A percentile compares a stretch with the other conserved stretches of the same genome.
Evolutionary conservation across 2,888 invertebrate species (phyloP).

Genomic region (Abscondita cerata): DNA sequence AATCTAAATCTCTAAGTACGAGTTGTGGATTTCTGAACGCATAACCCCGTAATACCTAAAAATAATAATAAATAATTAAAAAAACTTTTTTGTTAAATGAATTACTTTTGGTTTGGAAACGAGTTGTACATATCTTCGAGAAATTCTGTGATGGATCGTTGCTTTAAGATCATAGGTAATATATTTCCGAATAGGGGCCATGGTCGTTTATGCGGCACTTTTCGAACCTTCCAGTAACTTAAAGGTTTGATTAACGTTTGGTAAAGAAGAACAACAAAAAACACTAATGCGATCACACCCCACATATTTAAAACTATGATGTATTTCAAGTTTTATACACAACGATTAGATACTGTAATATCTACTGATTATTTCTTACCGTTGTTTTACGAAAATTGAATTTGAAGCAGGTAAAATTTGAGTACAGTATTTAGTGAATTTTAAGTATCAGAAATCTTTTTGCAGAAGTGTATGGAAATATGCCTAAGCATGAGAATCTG

Average conservation of each 20-base stretch:
- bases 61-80: conserved; percentile 13
- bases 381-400: too few relatives aligned
- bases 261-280: conserved; percentile 44
- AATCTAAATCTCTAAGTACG: conserved; percentile 4
- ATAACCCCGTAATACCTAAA: conserved; percentile 29
- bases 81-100: background rate
- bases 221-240: conserved; percentile 15
- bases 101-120: conserved; percentile 18
- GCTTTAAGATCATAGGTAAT: conserved; percentile 19
- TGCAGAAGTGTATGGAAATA: too few relatives aligned
- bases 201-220: conserved; percentile 23
- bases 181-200: conserved; percentile 40
- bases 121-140: conserved; percentile 7
- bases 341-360: too few relatives aligned
- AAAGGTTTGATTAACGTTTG: conserved; percentile 55
- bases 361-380: too few relatives aligned
- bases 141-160: background rate
- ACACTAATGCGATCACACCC: background rate
- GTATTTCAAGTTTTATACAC: background rate
- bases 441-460: too few relatives aligned
- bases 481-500: too few relatives aligned
- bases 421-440: too few relatives aligned
- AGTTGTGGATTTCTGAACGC: conserved; percentile 19
- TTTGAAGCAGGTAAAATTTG: too few relatives aligned
- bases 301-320: background rate